These are phyloP conservation scores for Mus minutoides DNA, from an alignment of 2,797 vertebrate genomes.

Conservation along the genomic window DNA sequence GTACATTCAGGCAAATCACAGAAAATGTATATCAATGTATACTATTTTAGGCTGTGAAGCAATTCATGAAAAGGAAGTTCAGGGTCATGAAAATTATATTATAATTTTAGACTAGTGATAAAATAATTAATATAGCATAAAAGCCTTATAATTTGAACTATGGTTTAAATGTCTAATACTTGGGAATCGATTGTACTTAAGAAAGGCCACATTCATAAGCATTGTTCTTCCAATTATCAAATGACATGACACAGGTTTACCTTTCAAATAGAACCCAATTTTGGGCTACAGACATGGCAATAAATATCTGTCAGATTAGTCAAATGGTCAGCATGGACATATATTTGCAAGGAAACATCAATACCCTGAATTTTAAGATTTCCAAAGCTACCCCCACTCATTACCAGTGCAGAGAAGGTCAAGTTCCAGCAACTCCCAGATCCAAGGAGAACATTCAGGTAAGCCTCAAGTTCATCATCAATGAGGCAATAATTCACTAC, in stretches of 20 bases:
- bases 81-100: constrained; percentile 27
- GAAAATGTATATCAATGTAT: background rate
- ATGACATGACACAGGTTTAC: background rate
- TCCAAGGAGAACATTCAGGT: background rate
- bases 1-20: background rate
- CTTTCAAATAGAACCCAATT: background rate
- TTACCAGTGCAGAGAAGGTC: background rate
- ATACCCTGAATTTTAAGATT: no score
- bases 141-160: constrained; percentile 33
- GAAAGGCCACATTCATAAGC: background rate
- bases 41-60: background rate
- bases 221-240: background rate
- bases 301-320: constrained; percentile 30
- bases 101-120: constrained; percentile 13
- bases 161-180: constrained; percentile 45
- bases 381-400: background rate
- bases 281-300: constrained; percentile 26
- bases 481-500: constrained; percentile 32
- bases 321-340: background rate
- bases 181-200: background rate
- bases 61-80: background rate
- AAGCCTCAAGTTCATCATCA: constrained; percentile 33
- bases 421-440: background rate
- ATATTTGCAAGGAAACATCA: constrained; percentile 40
- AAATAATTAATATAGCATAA: constrained; percentile 36